Evolutionary conservation across 2,113 vertebrate species (phyloP).

Genomic region (Crotalus tigris): DNA sequence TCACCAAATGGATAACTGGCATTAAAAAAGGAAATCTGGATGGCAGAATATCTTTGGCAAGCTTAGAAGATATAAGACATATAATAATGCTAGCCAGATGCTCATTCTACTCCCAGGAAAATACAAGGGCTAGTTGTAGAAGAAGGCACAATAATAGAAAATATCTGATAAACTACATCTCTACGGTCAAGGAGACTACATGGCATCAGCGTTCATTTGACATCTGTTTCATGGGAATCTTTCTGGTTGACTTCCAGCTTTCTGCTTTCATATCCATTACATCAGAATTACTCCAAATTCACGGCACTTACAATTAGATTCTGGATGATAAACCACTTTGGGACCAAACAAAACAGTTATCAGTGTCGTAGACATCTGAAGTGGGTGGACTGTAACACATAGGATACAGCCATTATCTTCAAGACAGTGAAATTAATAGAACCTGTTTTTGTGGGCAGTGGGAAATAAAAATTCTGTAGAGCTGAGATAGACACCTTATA

Average conservation of each 20-base stretch:
- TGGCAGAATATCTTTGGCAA: neutral
- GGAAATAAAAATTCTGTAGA: neutral
- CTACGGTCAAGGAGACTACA: neutral
- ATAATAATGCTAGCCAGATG: neutral
- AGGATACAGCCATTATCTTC: neutral
- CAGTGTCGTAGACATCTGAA: neutral
- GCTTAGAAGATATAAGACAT: neutral
- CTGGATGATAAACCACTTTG: neutral
- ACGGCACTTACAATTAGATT: neutral
- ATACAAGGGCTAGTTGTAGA: neutral
- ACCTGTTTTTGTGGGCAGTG: neutral
- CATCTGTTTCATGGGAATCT: neutral
- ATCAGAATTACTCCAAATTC: slow-evolving; percentile 13
- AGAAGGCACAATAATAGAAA: neutral
- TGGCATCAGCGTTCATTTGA: neutral
- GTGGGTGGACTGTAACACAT: neutral
- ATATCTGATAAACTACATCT: neutral
- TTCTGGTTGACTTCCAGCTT: slow-evolving; percentile 41
- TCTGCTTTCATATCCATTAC: slow-evolving; percentile 15
- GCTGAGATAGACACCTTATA: neutral
- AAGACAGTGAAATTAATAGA: neutral
- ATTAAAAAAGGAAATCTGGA: neutral
- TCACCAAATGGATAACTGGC: neutral
- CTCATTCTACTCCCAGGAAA: neutral
- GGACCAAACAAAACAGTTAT: neutral